These are phyloP conservation scores for Neodiprion virginianus DNA, from an alignment of 1,140 invertebrate species.

Conservation along the genomic window DNA sequence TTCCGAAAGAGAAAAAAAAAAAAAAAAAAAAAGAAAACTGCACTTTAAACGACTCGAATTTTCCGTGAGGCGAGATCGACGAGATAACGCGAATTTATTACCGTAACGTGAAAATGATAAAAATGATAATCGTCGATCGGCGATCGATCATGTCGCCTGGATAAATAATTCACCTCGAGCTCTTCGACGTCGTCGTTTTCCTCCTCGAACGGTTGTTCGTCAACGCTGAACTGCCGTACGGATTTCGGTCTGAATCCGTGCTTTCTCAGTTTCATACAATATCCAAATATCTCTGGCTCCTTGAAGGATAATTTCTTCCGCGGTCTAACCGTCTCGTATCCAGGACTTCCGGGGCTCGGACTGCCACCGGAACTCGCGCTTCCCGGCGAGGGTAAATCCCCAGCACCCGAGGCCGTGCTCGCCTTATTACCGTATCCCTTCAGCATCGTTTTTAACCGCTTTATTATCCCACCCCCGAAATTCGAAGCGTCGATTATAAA, in stretches of 20 bases:
- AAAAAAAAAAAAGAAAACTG: too few species aligned
- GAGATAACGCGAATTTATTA: too few species aligned
- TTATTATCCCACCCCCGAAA: too few species aligned
- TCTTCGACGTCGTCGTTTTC: slow-evolving; percentile 54
- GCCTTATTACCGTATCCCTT: slow-evolving; percentile 26
- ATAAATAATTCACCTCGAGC: slow-evolving; percentile 50
- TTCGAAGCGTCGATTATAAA: too few species aligned
- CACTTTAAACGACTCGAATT: too few species aligned
- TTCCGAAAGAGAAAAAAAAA: too few species aligned
- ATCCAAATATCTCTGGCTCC: slow-evolving; percentile 77
- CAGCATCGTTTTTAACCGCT: not conserved
- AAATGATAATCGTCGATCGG: not conserved
- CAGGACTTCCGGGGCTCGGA: slow-evolving; percentile 45
- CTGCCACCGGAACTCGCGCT: slow-evolving; percentile 46
- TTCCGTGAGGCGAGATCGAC: too few species aligned
- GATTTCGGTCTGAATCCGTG: slow-evolving; percentile 28
- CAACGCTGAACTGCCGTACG: slow-evolving; percentile 28
- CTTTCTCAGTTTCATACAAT: slow-evolving; percentile 52
- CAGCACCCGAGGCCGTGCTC: slow-evolving; percentile 34
- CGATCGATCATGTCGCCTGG: not conserved
- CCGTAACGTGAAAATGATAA: too few species aligned
- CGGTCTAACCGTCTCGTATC: slow-evolving; percentile 64
- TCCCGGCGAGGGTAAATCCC: slow-evolving; percentile 55
- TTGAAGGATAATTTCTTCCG: slow-evolving; percentile 86
- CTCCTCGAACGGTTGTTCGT: slow-evolving; percentile 51